Conservation (phyloP, 2,113 vertebrate genomes). For the Casuarius casuarius region DNA sequence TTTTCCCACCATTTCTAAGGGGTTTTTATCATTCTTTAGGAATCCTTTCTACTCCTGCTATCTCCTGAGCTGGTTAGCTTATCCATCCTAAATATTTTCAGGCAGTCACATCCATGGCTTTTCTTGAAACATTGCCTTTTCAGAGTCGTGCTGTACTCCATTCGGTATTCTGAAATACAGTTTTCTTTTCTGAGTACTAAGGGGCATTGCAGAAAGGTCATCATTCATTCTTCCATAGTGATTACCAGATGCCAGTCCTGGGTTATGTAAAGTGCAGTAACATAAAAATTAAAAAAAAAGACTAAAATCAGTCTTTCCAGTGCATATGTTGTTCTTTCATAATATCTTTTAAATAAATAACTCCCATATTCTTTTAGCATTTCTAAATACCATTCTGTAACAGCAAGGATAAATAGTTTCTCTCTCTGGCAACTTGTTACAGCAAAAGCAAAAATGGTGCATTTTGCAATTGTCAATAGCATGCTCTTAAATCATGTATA, state of each 20-base stretch:
- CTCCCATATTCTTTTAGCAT: neutral
- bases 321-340: neutral
- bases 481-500: neutral
- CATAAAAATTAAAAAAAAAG: neutral
- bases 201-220: neutral
- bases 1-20: neutral
- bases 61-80: neutral
- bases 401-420: neutral
- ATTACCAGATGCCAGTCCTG: neutral
- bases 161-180: neutral
- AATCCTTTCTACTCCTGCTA: neutral
- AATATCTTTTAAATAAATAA: neutral
- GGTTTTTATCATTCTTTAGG: neutral
- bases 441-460: neutral
- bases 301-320: neutral
- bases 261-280: neutral
- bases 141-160: neutral
- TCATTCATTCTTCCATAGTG: neutral
- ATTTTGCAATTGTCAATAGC: neutral
- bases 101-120: fast-evolving
- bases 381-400: neutral
- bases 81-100: neutral
- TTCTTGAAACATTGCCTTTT: neutral
- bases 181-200: neutral
- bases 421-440: neutral